Evolutionary conservation across 2,888 invertebrate genomes (phyloP).

Genomic region (Phortica magna): DNA sequence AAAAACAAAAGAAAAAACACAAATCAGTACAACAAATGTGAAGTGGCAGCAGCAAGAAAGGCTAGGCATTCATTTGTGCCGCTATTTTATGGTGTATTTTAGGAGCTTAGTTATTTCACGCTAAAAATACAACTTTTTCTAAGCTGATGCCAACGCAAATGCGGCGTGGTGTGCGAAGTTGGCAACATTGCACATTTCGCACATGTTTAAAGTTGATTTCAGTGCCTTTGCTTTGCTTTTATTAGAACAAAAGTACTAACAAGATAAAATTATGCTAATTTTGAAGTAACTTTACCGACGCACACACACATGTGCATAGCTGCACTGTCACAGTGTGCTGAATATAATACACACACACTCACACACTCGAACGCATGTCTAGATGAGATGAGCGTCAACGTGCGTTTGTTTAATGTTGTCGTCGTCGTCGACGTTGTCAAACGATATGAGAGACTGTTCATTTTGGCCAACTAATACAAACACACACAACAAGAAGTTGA

Average conservation of each 20-base stretch:
- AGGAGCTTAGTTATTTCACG: too few relatives aligned
- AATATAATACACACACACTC: too few relatives aligned
- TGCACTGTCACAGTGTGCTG: too few relatives aligned
- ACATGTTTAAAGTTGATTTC: too few relatives aligned
- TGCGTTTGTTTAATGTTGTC: background rate
- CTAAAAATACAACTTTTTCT: too few relatives aligned
- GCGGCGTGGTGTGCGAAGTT: too few relatives aligned
- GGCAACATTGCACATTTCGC: too few relatives aligned
- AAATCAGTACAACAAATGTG: background rate
- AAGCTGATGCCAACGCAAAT: too few relatives aligned
- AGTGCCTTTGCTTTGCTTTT: background rate
- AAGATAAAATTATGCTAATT: slow-evolving; percentile 12
- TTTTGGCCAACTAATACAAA: background rate
- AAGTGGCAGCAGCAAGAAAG: background rate
- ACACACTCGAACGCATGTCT: too few relatives aligned
- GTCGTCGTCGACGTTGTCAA: too few relatives aligned
- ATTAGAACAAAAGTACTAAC: slow-evolving; percentile 13
- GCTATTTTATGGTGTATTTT: too few relatives aligned
- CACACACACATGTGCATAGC: too few relatives aligned
- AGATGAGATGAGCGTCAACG: background rate
- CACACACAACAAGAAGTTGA: background rate
- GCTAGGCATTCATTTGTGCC: background rate
- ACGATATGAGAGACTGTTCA: background rate
- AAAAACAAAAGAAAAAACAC: background rate
- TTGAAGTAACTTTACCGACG: background rate